Conservation (phyloP, 2,888 invertebrate genomes). For the Nomada lathburiana region DNA sequence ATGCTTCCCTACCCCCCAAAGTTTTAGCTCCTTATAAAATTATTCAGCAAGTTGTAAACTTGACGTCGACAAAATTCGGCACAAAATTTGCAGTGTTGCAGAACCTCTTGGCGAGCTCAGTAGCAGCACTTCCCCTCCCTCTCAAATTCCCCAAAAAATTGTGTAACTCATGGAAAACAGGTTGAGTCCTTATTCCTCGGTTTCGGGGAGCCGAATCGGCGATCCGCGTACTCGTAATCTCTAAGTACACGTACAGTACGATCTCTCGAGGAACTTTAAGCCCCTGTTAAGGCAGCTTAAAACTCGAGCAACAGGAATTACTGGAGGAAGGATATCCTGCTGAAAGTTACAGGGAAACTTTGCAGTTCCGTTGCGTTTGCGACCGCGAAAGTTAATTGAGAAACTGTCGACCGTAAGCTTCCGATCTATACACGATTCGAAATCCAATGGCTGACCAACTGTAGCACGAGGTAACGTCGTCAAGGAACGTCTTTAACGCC, state of each 20-base stretch:
- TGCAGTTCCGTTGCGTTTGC: conserved; percentile 50
- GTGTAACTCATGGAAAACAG: neutral
- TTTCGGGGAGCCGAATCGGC: conserved; percentile 59
- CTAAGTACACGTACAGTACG: conserved; percentile 60
- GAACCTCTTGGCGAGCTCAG: neutral
- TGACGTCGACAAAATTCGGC: neutral
- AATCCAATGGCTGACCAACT: conserved; percentile 31
- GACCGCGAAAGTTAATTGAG: conserved; percentile 67
- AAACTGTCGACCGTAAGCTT: conserved; percentile 57
- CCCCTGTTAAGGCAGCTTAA: conserved; percentile 73
- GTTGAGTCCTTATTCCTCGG: conserved; percentile 43
- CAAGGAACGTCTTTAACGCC: neutral
- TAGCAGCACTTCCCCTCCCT: no score
- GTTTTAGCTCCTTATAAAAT: no score
- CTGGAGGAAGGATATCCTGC: conserved; percentile 51
- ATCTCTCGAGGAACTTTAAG: conserved; percentile 71
- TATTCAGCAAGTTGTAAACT: neutral
- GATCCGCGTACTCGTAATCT: conserved; percentile 63
- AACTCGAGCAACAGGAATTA: conserved; percentile 73
- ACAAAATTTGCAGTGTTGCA: neutral
- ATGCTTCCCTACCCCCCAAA: no score
- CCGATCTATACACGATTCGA: conserved; percentile 47
- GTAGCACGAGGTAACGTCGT: neutral
- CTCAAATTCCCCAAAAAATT: neutral
- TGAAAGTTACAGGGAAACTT: conserved; percentile 69